phyloP scores from a whole-genome alignment of 2,113 vertebrate genomes.

The Erythrocercus mccallii region DNA sequence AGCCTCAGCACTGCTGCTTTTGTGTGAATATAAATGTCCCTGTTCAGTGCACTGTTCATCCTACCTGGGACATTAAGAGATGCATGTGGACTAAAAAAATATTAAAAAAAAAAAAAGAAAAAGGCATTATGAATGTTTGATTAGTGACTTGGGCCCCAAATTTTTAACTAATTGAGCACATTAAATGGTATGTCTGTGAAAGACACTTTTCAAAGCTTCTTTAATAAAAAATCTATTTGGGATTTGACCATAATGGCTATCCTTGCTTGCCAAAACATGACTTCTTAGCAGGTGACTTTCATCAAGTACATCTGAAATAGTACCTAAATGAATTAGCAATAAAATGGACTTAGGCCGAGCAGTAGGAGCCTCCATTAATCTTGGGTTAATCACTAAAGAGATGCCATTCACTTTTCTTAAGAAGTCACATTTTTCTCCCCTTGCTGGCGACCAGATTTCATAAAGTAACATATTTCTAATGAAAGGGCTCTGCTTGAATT shows the following conservation, averaged over 20 bases:
- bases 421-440: conserved; percentile 96
- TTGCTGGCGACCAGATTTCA: conserved; percentile 93
- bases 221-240: conserved; percentile 88
- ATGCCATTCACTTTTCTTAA: conserved; percentile 99
- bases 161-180: conserved; percentile 79
- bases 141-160: conserved; percentile 42
- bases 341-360: conserved; percentile 95
- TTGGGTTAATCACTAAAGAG: conserved; percentile 99
- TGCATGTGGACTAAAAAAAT: background rate
- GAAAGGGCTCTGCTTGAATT: conserved; percentile 98
- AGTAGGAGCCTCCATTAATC: conserved; percentile 98
- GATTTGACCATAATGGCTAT: conserved; percentile 90
- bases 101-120: background rate
- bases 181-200: conserved; percentile 72
- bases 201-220: conserved; percentile 83
- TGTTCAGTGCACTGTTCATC: conserved; percentile 28
- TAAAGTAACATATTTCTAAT: conserved; percentile 98
- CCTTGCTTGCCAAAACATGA: conserved; percentile 94
- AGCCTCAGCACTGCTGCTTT: conserved; percentile 34
- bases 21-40: conserved; percentile 46
- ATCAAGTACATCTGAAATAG: conserved; percentile 95
- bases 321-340: conserved; percentile 99
- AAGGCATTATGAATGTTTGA: conserved; percentile 30
- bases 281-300: conserved; percentile 96
- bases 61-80: conserved; percentile 57